Conservation (phyloP, 2,888 invertebrate genomes). For the Drosophila affinis region DNA sequence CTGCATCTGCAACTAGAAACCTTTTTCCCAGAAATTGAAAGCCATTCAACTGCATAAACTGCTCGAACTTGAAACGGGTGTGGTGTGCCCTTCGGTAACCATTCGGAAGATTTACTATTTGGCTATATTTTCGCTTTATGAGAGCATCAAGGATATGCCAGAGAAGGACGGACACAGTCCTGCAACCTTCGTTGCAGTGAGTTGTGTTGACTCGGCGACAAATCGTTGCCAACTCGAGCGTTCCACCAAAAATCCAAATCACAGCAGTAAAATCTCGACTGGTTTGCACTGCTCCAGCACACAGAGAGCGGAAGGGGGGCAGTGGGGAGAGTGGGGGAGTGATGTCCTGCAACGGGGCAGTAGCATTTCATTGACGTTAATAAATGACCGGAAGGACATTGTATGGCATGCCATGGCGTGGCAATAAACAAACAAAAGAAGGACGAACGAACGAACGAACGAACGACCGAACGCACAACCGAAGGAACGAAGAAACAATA, state of each 20-base stretch:
- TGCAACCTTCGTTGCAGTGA: slow-evolving; percentile 50
- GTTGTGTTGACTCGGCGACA: slow-evolving; percentile 75
- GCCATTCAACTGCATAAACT: neutral
- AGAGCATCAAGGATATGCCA: slow-evolving; percentile 39
- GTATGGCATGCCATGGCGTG: slow-evolving; percentile 72
- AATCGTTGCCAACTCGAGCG: slow-evolving; percentile 71
- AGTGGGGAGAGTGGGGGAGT: slow-evolving; percentile 20
- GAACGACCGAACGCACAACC: slow-evolving; percentile 18
- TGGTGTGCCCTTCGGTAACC: slow-evolving; percentile 1
- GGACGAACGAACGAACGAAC: slow-evolving; percentile 29
- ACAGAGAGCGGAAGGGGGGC: slow-evolving; percentile 20
- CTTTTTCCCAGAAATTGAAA: neutral
- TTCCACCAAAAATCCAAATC: slow-evolving; percentile 51
- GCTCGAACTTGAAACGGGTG: neutral
- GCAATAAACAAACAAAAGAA: slow-evolving; percentile 72
- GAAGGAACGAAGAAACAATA: slow-evolving; percentile 26
- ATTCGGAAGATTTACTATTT: slow-evolving; percentile 38
- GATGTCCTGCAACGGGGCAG: slow-evolving; percentile 40
- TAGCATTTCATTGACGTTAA: slow-evolving; percentile 75
- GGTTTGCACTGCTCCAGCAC: neutral
- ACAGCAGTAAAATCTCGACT: slow-evolving; percentile 34
- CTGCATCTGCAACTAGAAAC: neutral
- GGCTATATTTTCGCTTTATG: slow-evolving; percentile 52
- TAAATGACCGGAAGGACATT: slow-evolving; percentile 80
- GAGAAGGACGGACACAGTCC: slow-evolving; percentile 13